These are phyloP conservation scores for Takifugu rubripes DNA, from an alignment of 2,797 vertebrate species.

Conservation along the genomic window DNA sequence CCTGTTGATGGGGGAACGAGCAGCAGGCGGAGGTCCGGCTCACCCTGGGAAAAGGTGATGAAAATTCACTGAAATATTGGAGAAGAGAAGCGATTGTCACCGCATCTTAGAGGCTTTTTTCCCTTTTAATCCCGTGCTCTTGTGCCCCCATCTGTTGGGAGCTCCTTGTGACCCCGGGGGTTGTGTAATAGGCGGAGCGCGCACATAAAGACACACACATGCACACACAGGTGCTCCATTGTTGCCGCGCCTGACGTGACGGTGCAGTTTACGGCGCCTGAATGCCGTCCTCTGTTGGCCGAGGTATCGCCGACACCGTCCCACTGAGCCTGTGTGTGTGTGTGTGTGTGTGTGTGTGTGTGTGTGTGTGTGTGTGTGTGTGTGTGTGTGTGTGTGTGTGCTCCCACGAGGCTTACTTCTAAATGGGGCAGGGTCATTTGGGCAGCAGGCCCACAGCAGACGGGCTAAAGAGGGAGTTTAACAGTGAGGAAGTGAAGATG, in stretches of 20 bases:
- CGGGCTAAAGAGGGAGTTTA: constrained; percentile 35
- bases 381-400: constrained; percentile 2
- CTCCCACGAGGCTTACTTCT: constrained; percentile 60
- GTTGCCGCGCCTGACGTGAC: constrained; percentile 51
- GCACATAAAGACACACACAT: constrained; percentile 21
- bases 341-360: constrained; percentile 16
- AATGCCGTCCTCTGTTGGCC: constrained; percentile 63
- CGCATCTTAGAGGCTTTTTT: constrained; percentile 6
- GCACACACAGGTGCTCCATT: constrained; percentile 61
- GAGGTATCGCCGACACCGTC: constrained; percentile 49
- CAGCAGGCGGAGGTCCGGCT: constrained; percentile 17
- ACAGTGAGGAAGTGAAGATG: no score
- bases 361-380: constrained; percentile 4
- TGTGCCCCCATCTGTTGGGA: constrained; percentile 29
- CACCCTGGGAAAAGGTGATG: constrained; percentile 4
- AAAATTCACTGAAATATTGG: constrained; percentile 1
- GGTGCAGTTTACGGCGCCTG: constrained; percentile 56
- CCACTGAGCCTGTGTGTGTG: constrained; percentile 24
- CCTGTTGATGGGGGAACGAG: constrained; percentile 8
- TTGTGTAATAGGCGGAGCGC: constrained; percentile 6
- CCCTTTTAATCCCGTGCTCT: constrained; percentile 12
- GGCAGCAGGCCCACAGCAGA: constrained; percentile 38
- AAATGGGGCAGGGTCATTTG: constrained; percentile 42
- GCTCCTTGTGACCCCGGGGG: constrained; percentile 24
- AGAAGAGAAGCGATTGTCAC: constrained; percentile 12